These are phyloP conservation scores for Zaprionus tsacasi DNA, from an alignment of 1,140 invertebrate genomes.

Conservation along the genomic window DNA sequence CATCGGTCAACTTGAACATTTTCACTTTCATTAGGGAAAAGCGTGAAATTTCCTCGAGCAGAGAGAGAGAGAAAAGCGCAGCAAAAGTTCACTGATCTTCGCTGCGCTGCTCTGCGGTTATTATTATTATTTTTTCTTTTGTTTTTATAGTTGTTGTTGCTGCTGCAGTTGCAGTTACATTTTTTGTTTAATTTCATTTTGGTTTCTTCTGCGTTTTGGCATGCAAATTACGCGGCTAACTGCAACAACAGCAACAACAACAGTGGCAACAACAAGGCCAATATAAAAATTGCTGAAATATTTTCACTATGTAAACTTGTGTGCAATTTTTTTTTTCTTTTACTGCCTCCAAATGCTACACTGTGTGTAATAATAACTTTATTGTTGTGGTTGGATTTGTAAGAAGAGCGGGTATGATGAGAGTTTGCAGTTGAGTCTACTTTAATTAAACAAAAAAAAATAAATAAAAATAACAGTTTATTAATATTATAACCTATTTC, in stretches of 20 bases:
- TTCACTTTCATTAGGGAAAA: slow-evolving; percentile 65
- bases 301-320: slow-evolving; percentile 63
- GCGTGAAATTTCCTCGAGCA: background rate
- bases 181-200: slow-evolving; percentile 64
- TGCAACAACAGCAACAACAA: slow-evolving; percentile 23
- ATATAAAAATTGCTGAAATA: slow-evolving; percentile 67
- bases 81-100: slow-evolving; percentile 69
- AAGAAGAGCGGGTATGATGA: background rate
- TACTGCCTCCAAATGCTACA: slow-evolving; percentile 16
- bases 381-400: slow-evolving; percentile 42
- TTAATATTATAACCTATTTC: too few species aligned
- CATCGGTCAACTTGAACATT: slow-evolving; percentile 24
- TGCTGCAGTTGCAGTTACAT: slow-evolving; percentile 51
- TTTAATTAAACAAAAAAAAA: too few species aligned
- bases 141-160: slow-evolving; percentile 12
- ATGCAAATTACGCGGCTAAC: slow-evolving; percentile 66
- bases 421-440: background rate
- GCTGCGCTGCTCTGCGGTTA: slow-evolving; percentile 18
- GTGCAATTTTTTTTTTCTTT: slow-evolving; percentile 51
- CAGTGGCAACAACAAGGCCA: slow-evolving; percentile 35
- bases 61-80: slow-evolving; percentile 2
- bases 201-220: slow-evolving; percentile 73
- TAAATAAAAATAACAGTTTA: too few species aligned
- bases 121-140: slow-evolving; percentile 21
- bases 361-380: slow-evolving; percentile 61